A percentile compares a stretch with the other conserved stretches of the same genome.
phyloP scores from a whole-genome alignment of 2,113 vertebrate genomes.

The Hippocampus barbouri region DNA sequence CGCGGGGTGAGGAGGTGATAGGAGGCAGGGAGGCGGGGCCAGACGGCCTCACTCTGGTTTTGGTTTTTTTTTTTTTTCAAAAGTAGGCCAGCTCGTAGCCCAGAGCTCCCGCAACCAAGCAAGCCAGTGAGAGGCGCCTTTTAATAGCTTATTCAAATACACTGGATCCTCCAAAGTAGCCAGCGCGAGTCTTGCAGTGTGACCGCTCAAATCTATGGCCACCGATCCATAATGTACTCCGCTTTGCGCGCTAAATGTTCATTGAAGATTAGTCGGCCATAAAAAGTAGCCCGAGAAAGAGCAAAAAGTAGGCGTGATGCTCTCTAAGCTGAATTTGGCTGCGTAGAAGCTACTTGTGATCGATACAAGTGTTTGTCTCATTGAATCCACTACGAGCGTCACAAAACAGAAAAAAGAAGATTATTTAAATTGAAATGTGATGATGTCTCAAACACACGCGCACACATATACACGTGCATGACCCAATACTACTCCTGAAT shows the following conservation, averaged over 20 bases:
- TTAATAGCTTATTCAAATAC: background rate
- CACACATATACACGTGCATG: too few relatives aligned
- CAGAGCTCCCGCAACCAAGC: conserved; percentile 36
- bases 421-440: too few relatives aligned
- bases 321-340: too few relatives aligned
- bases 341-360: background rate
- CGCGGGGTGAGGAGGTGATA: conserved; percentile 9
- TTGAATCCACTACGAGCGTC: too few relatives aligned
- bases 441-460: too few relatives aligned
- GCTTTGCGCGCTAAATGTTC: too few relatives aligned
- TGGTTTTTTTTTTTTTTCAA: conserved; percentile 13
- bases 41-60: conserved; percentile 39
- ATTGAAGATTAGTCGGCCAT: too few relatives aligned
- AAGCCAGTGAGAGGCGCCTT: conserved; percentile 20
- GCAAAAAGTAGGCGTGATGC: background rate
- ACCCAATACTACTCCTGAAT: too few relatives aligned
- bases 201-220: too few relatives aligned
- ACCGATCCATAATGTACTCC: too few relatives aligned
- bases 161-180: background rate
- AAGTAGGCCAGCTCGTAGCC: conserved; percentile 69
- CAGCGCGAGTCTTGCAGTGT: background rate
- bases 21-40: conserved; percentile 16
- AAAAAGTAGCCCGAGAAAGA: too few relatives aligned
- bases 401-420: too few relatives aligned
- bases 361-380: background rate